Percentiles rank a stretch among this genome's conserved stretches.
These are phyloP conservation scores for Entelurus aequoreus DNA, from an alignment of 2,113 vertebrate genomes.

Conservation along the genomic window DNA sequence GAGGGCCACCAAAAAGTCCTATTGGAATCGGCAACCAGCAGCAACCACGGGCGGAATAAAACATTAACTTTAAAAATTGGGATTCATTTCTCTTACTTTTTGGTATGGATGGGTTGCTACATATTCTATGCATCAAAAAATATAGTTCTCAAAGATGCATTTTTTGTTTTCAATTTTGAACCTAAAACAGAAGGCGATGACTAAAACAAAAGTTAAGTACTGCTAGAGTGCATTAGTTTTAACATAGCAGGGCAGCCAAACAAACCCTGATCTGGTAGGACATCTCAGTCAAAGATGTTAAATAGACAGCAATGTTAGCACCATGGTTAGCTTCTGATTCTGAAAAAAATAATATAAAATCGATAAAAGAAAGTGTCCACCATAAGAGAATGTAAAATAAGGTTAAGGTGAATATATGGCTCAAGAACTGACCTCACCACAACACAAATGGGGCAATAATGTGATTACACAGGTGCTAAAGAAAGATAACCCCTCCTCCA, in stretches of 20 bases:
- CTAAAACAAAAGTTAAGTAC: slow-evolving; percentile 9
- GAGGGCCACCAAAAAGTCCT: slow-evolving; percentile 40
- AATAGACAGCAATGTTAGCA: slow-evolving; percentile 60
- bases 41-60: slow-evolving; percentile 51
- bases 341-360: slow-evolving; percentile 6
- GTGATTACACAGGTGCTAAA: slow-evolving; percentile 31
- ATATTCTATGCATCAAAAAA: slow-evolving; percentile 48
- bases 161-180: slow-evolving; percentile 18
- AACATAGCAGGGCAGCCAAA: slow-evolving; percentile 41
- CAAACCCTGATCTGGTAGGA: slow-evolving; percentile 41
- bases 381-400: slow-evolving; percentile 38
- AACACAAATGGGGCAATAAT: slow-evolving; percentile 31
- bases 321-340: slow-evolving; percentile 51
- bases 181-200: not conserved
- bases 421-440: slow-evolving; percentile 44
- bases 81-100: slow-evolving; percentile 49
- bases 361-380: slow-evolving; percentile 30
- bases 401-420: slow-evolving; percentile 53
- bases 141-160: slow-evolving; percentile 23
- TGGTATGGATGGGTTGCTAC: slow-evolving; percentile 71
- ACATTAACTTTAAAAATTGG: slow-evolving; percentile 43
- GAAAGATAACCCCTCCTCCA: slow-evolving; percentile 7
- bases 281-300: slow-evolving; percentile 28
- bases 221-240: slow-evolving; percentile 37
- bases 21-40: slow-evolving; percentile 55